A percentile compares a stretch with the other conserved stretches of the same genome.
Conservation (phyloP, 2,113 vertebrate species). For the Suncus etruscus region DNA sequence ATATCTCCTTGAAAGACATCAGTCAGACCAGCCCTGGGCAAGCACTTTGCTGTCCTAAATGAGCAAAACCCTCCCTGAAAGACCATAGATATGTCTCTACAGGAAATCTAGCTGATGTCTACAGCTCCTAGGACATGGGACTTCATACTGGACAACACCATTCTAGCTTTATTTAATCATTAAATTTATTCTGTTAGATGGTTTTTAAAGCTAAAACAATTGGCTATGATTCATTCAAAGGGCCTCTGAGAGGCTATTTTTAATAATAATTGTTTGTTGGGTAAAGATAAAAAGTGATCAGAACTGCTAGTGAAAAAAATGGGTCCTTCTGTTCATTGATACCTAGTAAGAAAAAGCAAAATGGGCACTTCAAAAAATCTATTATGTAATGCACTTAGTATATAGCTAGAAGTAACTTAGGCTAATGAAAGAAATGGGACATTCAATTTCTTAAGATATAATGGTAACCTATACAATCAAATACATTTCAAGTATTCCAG, state of each 20-base stretch:
- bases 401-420: background rate
- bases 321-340: slow-evolving; percentile 34
- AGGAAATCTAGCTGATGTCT: slow-evolving; percentile 39
- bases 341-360: background rate
- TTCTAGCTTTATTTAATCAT: slow-evolving; percentile 3
- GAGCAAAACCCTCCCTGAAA: slow-evolving; percentile 10
- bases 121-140: slow-evolving; percentile 19
- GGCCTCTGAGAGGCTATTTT: background rate
- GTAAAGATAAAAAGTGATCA: slow-evolving; percentile 28
- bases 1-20: slow-evolving; percentile 57
- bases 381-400: background rate
- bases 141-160: background rate
- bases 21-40: slow-evolving; percentile 55
- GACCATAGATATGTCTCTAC: background rate
- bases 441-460: slow-evolving; percentile 58
- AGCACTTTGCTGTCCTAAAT: slow-evolving; percentile 54
- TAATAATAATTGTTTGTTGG: slow-evolving; percentile 22
- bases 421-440: slow-evolving; percentile 16
- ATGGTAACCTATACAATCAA: slow-evolving; percentile 52
- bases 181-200: background rate
- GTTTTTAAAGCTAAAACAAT: slow-evolving; percentile 52
- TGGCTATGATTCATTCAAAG: slow-evolving; percentile 2
- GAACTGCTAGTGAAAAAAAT: slow-evolving; percentile 55
- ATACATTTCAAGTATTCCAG: slow-evolving; percentile 66
- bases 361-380: background rate